These are phyloP conservation scores for Poecilus cupreus DNA, from an alignment of 2,888 invertebrate genomes.

Conservation along the genomic window DNA sequence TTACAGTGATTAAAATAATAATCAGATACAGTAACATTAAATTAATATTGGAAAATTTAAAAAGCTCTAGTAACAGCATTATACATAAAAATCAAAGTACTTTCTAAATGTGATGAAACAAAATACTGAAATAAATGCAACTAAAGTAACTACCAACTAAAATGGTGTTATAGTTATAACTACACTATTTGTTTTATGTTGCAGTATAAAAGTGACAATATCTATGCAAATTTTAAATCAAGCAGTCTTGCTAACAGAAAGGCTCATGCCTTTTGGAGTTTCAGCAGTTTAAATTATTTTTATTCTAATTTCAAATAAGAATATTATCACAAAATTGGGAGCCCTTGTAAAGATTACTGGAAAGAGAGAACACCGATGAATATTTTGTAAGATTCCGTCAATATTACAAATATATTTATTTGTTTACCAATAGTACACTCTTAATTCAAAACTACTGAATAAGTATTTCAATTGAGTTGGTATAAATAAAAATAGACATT, in stretches of 20 bases:
- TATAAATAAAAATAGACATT: not conserved
- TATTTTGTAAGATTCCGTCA: constrained; percentile 10
- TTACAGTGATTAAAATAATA: constrained; percentile 33
- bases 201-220: constrained; percentile 48
- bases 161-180: not conserved
- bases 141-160: constrained; percentile 24
- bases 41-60: not conserved
- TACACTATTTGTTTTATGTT: not conserved
- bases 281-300: constrained; percentile 9
- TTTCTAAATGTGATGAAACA: constrained; percentile 7
- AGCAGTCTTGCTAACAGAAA: constrained; percentile 26
- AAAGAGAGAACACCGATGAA: constrained; percentile 24
- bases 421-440: no score
- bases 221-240: constrained; percentile 27
- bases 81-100: not conserved
- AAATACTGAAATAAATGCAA: constrained; percentile 32
- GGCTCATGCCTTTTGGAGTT: no score
- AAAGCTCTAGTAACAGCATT: not conserved
- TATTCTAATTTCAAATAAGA: not conserved
- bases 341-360: not conserved
- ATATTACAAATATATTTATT: constrained; percentile 13
- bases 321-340: constrained; percentile 42
- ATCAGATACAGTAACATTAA: constrained; percentile 1
- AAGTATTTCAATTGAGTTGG: not conserved
- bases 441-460: not conserved